These are phyloP conservation scores for Hyla sarda DNA, from an alignment of 2,113 vertebrate genomes.

Conservation along the genomic window DNA sequence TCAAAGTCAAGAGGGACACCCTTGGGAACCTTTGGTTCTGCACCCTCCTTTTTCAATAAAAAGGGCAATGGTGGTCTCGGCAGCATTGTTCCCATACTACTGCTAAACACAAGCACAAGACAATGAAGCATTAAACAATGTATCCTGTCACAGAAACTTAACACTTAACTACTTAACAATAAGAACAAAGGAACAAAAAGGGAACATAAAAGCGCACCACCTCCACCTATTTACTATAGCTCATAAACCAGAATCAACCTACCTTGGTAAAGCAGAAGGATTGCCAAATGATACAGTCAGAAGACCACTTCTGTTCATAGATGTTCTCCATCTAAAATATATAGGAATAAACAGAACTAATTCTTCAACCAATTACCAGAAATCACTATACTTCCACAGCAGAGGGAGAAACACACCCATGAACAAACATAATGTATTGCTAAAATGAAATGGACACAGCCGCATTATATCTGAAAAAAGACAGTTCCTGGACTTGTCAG, in stretches of 20 bases:
- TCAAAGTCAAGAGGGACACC: conserved; percentile 93
- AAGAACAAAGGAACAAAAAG: neutral
- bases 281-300: conserved; percentile 95
- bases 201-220: neutral
- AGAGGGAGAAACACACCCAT: neutral
- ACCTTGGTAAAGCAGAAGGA: conserved; percentile 90
- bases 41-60: conserved; percentile 76
- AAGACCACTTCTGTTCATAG: conserved; percentile 83
- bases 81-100: conserved; percentile 84
- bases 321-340: conserved; percentile 84
- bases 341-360: neutral
- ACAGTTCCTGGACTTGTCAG: neutral
- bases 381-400: neutral
- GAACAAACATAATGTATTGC: neutral
- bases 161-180: too few species aligned
- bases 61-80: conserved; percentile 79
- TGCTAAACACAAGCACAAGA: conserved; percentile 61
- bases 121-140: neutral
- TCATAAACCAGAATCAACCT: neutral
- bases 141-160: too few species aligned
- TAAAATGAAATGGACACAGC: neutral
- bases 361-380: neutral
- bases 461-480: neutral
- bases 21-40: conserved; percentile 89
- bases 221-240: neutral